phyloP scores from a whole-genome alignment of 1,140 invertebrate species.

The Aphidius gifuensis region DNA sequence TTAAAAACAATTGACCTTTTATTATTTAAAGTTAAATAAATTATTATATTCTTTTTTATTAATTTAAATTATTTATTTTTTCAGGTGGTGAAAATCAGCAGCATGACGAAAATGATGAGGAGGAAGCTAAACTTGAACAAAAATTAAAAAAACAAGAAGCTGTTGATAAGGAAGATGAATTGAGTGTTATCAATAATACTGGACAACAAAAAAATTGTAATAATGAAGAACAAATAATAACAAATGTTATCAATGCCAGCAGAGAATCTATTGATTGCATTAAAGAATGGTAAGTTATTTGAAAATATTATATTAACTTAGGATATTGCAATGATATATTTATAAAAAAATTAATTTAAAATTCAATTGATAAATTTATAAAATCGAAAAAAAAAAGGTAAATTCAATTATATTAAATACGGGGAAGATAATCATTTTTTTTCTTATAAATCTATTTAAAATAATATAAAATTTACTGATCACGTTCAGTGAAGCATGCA shows the following conservation, averaged over 20 bases:
- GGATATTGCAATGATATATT: no score
- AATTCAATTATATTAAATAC: no score
- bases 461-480: no score
- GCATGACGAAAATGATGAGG: conserved; percentile 6
- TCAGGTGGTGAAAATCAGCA: conserved; percentile 21
- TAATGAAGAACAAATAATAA: conserved; percentile 4
- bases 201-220: background rate
- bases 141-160: conserved; percentile 18
- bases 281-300: conserved; percentile 28
- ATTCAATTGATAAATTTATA: background rate
- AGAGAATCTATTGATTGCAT: conserved; percentile 21
- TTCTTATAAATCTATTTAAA: no score
- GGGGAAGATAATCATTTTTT: no score
- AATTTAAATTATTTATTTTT: conserved; percentile 2
- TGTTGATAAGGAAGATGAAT: conserved; percentile 18
- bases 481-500: no score
- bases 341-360: background rate
- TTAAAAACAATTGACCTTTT: no score
- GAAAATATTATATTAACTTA: background rate
- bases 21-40: no score
- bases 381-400: background rate
- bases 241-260: conserved; percentile 5
- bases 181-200: conserved; percentile 13
- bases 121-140: conserved; percentile 12
- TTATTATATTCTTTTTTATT: background rate